Evolutionary conservation across 2,113 vertebrate genomes (phyloP).

Genomic region (Megaceryle maxima): DNA sequence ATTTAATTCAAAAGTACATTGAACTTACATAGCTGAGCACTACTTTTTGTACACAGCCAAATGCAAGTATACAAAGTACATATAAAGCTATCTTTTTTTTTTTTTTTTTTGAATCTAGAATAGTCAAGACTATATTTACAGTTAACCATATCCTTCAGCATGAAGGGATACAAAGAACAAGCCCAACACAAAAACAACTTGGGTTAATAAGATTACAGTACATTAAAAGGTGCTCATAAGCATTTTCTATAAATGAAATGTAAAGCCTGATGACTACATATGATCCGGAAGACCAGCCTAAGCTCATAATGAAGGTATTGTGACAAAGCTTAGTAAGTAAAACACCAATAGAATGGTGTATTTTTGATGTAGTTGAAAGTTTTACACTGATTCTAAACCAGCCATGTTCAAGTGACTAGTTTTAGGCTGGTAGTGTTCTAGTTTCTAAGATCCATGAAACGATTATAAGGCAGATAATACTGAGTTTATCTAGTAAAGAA

Average conservation of each 20-base stretch:
- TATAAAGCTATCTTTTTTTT: background rate
- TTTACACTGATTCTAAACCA: background rate
- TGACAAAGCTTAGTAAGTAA: background rate
- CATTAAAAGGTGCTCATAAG: conserved; percentile 72
- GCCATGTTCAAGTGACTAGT: background rate
- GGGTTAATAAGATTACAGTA: conserved; percentile 70
- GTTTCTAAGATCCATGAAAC: background rate
- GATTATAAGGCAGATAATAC: background rate
- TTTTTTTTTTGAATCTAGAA: background rate
- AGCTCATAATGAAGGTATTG: conserved; percentile 46
- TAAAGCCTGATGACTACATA: conserved; percentile 75
- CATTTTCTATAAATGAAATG: conserved; percentile 78
- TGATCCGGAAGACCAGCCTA: conserved; percentile 51
- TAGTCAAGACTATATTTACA: background rate
- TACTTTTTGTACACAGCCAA: background rate
- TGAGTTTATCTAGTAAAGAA: background rate
- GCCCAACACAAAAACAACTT: background rate
- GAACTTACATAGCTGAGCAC: background rate
- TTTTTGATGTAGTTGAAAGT: background rate
- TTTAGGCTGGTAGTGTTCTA: background rate
- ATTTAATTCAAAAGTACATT: background rate
- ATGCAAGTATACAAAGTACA: background rate
- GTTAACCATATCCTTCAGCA: background rate
- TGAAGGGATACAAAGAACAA: background rate
- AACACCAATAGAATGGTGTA: background rate